phyloP scores from a whole-genome alignment of 2,888 invertebrate species.

The Drosophila fungiperda region DNA sequence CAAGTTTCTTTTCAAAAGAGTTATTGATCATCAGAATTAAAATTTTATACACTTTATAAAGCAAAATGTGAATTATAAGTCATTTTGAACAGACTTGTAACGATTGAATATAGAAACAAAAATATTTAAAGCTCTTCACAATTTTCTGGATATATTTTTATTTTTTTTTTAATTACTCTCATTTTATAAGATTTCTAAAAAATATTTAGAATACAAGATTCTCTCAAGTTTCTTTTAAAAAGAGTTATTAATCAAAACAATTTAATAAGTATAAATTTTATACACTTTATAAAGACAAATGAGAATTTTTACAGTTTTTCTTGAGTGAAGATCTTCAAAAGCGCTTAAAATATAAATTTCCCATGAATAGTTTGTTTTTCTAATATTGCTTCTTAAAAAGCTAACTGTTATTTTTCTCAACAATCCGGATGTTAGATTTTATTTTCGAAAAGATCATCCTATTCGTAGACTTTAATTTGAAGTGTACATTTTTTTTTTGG shows the following conservation, averaged over 20 bases:
- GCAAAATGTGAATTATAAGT: not conserved
- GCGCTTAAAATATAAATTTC: no score
- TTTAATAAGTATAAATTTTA: not conserved
- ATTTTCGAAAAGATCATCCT: not conserved
- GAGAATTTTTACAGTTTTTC: not conserved
- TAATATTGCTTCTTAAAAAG: not conserved
- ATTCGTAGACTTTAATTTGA: not conserved
- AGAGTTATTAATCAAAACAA: not conserved
- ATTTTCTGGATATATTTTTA: not conserved
- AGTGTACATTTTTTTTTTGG: constrained; percentile 9
- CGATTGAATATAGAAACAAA: not conserved
- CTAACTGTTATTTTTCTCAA: not conserved
- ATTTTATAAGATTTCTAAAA: no score
- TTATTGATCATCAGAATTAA: not conserved
- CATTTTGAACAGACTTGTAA: not conserved
- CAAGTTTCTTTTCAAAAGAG: no score
- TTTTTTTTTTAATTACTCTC: no score
- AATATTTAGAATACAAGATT: no score
- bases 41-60: no score
- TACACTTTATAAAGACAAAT: not conserved
- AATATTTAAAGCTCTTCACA: not conserved
- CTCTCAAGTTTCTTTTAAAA: not conserved
- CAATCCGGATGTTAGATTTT: constrained; percentile 7
- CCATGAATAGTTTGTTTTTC: not conserved
- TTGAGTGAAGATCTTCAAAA: not conserved